Evolutionary conservation across 2,113 vertebrate species (phyloP).

Genomic region (Hepsetus odoe): DNA sequence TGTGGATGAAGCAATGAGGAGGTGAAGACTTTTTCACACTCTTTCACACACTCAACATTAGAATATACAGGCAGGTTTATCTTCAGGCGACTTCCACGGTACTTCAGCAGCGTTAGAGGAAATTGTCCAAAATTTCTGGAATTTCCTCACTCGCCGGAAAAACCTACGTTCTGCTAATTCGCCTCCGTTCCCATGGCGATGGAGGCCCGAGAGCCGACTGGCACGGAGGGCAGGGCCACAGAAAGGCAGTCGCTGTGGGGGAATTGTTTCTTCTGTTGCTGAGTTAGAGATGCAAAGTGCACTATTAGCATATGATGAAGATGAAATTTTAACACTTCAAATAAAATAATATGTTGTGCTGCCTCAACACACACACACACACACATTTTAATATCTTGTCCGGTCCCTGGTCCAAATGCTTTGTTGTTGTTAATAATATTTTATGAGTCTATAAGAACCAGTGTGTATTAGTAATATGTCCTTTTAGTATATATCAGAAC

Average conservation of each 20-base stretch:
- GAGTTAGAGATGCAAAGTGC: neutral
- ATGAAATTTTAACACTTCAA: too few relatives aligned
- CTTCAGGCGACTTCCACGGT: neutral
- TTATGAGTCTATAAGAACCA: too few relatives aligned
- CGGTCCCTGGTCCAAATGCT: too few relatives aligned
- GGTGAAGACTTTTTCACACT: too few relatives aligned
- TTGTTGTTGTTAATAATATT: too few relatives aligned
- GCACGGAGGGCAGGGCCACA: neutral
- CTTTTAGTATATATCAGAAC: too few relatives aligned
- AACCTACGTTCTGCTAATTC: neutral
- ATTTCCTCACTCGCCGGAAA: neutral
- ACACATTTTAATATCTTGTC: too few relatives aligned
- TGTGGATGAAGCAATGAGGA: too few relatives aligned
- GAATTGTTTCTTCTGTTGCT: neutral
- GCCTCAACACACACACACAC: too few relatives aligned
- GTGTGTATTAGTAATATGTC: too few relatives aligned
- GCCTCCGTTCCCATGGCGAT: conserved; percentile 46
- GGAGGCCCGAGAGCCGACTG: conserved; percentile 28
- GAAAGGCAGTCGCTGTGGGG: neutral
- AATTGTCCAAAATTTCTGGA: neutral
- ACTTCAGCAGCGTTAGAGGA: neutral
- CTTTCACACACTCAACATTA: conserved; percentile 1
- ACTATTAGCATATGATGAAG: neutral
- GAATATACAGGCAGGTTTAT: neutral
- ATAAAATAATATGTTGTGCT: too few relatives aligned